phyloP scores from a whole-genome alignment of 2,888 invertebrate genomes.

The Nezara viridula region DNA sequence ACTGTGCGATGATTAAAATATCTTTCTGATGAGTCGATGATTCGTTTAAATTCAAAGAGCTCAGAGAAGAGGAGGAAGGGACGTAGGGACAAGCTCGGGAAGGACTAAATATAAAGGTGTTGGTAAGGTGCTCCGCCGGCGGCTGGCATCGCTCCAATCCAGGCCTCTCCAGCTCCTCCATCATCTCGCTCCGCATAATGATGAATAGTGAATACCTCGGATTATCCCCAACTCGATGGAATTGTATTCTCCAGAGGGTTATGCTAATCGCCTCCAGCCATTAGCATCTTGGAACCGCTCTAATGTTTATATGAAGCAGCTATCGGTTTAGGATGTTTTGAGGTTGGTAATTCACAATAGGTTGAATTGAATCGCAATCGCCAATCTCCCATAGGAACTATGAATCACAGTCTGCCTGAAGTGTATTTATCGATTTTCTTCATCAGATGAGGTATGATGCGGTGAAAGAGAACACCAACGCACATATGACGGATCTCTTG shows the following conservation, averaged over 20 bases:
- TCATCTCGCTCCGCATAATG: neutral
- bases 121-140: neutral
- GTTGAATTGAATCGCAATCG: too few relatives aligned
- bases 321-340: neutral
- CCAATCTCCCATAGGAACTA: too few relatives aligned
- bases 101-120: conserved; percentile 50
- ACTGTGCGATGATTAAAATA: too few relatives aligned
- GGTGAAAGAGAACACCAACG: too few relatives aligned
- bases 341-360: neutral
- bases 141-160: neutral
- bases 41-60: neutral
- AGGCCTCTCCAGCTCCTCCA: neutral
- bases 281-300: neutral
- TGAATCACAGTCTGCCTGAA: too few relatives aligned
- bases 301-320: neutral
- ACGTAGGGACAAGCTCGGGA: neutral
- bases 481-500: too few relatives aligned
- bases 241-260: neutral
- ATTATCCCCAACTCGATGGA: neutral
- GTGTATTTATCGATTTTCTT: too few relatives aligned
- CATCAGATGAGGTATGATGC: too few relatives aligned
- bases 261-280: neutral
- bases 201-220: neutral
- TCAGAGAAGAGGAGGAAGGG: neutral
- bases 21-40: neutral